Percentiles rank a stretch among this genome's conserved stretches.
Evolutionary conservation across 1,140 invertebrate species (phyloP).

Genomic region (Leptinotarsa undecemlineata): DNA sequence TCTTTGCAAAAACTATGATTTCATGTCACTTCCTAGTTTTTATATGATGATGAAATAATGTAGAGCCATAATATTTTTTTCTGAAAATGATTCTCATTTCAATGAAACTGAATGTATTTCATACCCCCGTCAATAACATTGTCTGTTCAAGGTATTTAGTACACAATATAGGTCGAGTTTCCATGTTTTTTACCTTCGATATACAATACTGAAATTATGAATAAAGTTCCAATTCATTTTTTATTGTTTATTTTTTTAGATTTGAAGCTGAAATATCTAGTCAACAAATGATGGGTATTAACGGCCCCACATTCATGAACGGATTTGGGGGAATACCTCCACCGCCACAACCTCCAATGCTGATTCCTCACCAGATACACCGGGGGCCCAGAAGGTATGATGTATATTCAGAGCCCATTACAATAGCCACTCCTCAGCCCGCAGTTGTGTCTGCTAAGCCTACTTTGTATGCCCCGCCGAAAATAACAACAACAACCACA

Average conservation of each 20-base stretch:
- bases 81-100: too few species aligned
- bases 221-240: slow-evolving; percentile 10
- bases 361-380: slow-evolving; percentile 66
- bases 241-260: slow-evolving; percentile 54
- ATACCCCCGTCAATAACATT: too few species aligned
- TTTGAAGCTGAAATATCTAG: slow-evolving; percentile 87
- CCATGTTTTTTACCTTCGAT: not conserved
- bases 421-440: slow-evolving; percentile 57
- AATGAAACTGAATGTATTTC: too few species aligned
- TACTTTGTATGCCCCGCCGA: slow-evolving; percentile 62
- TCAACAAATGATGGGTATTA: slow-evolving; percentile 67
- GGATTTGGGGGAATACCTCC: slow-evolving; percentile 58
- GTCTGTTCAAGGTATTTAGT: too few species aligned
- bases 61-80: too few species aligned
- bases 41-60: too few species aligned
- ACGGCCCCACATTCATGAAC: slow-evolving; percentile 58
- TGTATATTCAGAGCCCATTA: slow-evolving; percentile 37
- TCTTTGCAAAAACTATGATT: too few species aligned
- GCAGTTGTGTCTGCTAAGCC: slow-evolving; percentile 66
- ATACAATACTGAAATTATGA: not conserved
- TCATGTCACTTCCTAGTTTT: too few species aligned
- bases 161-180: too few species aligned
- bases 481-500: slow-evolving; percentile 55
- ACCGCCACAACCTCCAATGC: slow-evolving; percentile 60
- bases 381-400: slow-evolving; percentile 46